Conservation (phyloP, 1,140 invertebrate species). For the Bombus confusus region DNA sequence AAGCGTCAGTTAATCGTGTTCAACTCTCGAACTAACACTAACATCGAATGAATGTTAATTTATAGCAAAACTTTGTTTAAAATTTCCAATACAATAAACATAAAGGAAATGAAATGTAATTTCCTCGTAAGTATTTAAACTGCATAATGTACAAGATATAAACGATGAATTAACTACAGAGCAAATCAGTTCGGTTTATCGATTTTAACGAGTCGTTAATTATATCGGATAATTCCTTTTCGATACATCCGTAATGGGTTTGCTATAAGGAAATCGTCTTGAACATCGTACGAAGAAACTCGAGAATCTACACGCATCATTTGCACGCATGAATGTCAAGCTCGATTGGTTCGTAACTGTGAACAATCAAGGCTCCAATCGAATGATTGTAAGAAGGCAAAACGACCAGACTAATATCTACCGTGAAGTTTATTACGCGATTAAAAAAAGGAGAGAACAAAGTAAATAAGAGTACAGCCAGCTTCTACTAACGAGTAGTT, state of each 20-base stretch:
- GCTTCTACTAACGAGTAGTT: neutral
- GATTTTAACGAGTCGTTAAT: neutral
- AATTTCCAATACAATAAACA: neutral
- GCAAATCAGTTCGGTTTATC: neutral
- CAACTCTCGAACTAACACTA: neutral
- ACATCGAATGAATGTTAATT: neutral
- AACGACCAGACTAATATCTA: neutral
- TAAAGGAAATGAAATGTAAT: neutral
- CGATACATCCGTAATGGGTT: neutral
- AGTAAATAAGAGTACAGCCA: neutral
- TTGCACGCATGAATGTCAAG: constrained; percentile 47
- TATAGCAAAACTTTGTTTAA: neutral
- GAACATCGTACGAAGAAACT: neutral
- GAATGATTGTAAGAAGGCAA: constrained; percentile 22
- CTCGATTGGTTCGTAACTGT: constrained; percentile 32
- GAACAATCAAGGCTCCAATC: constrained; percentile 30
- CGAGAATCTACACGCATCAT: constrained; percentile 33
- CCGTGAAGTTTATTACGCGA: neutral
- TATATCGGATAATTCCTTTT: neutral
- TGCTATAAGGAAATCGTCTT: neutral
- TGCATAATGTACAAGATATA: no score
- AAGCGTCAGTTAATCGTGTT: neutral
- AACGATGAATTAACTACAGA: neutral
- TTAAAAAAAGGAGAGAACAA: neutral
- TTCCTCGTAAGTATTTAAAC: no score